A percentile compares a stretch with the other conserved stretches of the same genome.
These are phyloP conservation scores for Chaetorhynchus papuensis DNA, from an alignment of 2,113 vertebrate species.

Conservation along the genomic window DNA sequence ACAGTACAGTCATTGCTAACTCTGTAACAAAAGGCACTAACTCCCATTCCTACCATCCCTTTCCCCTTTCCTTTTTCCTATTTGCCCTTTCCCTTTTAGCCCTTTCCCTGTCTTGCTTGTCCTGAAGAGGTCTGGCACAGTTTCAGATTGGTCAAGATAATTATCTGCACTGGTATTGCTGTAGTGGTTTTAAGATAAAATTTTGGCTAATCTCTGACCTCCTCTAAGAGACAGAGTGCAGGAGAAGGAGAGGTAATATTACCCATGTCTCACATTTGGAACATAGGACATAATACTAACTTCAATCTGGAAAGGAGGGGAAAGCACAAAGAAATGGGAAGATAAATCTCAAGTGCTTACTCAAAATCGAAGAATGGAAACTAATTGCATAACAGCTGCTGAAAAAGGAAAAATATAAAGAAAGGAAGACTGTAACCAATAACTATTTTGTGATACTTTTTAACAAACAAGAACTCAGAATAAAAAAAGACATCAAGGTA, in stretches of 20 bases:
- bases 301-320: not conserved
- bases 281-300: not conserved
- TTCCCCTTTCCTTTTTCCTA: not conserved
- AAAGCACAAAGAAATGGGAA: not conserved
- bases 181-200: not conserved
- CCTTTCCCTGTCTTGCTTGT: not conserved
- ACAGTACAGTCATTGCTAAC: not conserved
- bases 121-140: accelerated
- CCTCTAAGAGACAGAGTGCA: not conserved
- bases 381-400: not conserved
- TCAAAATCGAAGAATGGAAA: not conserved
- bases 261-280: not conserved
- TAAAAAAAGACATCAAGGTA: not conserved
- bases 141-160: not conserved
- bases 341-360: not conserved
- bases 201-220: not conserved
- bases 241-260: not conserved
- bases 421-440: not conserved
- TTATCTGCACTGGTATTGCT: not conserved
- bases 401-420: not conserved
- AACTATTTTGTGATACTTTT: not conserved
- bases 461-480: not conserved
- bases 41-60: not conserved
- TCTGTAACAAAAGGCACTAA: not conserved
- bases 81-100: not conserved